phyloP scores from a whole-genome alignment of 2,888 invertebrate genomes.

The Amaurobius ferox region DNA sequence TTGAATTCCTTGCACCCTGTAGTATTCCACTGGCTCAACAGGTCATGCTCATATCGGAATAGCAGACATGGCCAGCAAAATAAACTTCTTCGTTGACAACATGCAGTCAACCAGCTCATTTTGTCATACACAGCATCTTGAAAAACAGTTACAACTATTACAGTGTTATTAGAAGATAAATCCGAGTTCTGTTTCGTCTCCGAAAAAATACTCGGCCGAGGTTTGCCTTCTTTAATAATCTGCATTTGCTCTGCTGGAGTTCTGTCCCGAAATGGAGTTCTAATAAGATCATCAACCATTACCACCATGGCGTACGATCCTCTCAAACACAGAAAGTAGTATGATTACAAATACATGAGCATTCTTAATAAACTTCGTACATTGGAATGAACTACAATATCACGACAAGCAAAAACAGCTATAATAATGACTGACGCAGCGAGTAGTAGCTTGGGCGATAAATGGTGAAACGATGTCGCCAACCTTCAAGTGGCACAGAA shows the following conservation, averaged over 20 bases:
- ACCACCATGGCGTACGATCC: no score
- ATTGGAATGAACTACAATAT: no score
- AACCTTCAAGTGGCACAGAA: no score
- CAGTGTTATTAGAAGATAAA: no score
- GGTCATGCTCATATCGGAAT: neutral
- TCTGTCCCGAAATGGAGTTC: neutral
- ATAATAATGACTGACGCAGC: no score
- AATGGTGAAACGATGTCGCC: no score
- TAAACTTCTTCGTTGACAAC: neutral
- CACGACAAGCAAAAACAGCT: no score
- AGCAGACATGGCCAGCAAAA: constrained; percentile 2
- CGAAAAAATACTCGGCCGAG: neutral
- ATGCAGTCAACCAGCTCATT: neutral
- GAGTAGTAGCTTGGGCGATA: no score
- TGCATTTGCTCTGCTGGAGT: neutral
- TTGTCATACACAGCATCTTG: neutral
- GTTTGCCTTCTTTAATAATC: neutral
- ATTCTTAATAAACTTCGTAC: no score
- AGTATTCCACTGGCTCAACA: neutral
- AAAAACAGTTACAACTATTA: no score
- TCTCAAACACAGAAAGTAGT: no score
- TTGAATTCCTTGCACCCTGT: neutral
- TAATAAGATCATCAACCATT: neutral
- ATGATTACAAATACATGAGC: no score
- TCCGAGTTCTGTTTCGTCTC: neutral